Evolutionary conservation across 2,888 invertebrate species (phyloP), one percentile per base, ranked within the genome.

Genomic region (Litoditis marina): DNA sequence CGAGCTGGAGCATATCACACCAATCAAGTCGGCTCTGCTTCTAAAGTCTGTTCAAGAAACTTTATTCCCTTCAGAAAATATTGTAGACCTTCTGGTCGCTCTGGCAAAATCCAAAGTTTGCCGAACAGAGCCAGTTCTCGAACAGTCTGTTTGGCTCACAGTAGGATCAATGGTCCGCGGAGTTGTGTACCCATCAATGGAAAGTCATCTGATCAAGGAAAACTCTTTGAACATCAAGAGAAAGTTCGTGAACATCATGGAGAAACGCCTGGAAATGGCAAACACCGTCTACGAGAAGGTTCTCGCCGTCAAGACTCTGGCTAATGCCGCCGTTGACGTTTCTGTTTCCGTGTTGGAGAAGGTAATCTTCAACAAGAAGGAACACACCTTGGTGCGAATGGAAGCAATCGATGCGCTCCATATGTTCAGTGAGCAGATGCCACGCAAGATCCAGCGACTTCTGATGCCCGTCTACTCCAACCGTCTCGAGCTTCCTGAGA

Each of bases 401-500:
- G 68, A 76, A 56, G 80, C 81, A 63, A 69, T 80, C 63, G 71
- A 75, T 51, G 76, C 79, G 27, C 70, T 81, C 55, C 74, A 78
- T 52, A 77, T 63, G 34, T 65, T 57, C 54, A 57, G 51, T 47
- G 65, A 68, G 28, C 36, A 57, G 50, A 69, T 70, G 70, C 70
- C 70, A 60, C 66, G 65, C 64, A 69, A 69, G 63, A 58, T 69
- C 60, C 68, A 68, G 53, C 59, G 60, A 47, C 53, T 80, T 34
- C 68, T 80, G 44, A 69, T 80, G 68, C 80, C 80, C 39, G 58
- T 80, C 61, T 75, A 68, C 72, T 63, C 68, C 70, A 69, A 77
- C 73, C 65, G 50, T 25, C 60, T 52, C 13, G 72, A 79, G 61
- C 55, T 62, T 39, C 67, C 73, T 60, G 74, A 74, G 52, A 55